phyloP scores from a whole-genome alignment of 2,113 vertebrate genomes.

The Entomyzon cyanotis region DNA sequence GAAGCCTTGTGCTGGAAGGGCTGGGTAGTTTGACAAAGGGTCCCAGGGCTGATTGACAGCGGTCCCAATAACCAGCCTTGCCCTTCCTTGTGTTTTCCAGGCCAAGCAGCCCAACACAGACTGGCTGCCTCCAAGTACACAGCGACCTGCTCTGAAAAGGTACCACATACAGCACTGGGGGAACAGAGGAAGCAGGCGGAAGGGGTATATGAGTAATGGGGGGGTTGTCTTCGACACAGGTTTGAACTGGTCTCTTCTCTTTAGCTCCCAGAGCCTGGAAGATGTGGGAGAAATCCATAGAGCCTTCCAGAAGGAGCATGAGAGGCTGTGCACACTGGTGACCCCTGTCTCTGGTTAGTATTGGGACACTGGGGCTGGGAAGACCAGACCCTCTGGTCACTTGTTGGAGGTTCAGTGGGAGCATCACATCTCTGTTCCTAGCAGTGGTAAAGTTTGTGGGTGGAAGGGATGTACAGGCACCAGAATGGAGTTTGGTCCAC shows the following conservation, averaged over 20 bases:
- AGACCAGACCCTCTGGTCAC: accelerated
- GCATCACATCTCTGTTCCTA: neutral
- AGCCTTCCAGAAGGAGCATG: slow-evolving; percentile 84
- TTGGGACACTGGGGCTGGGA: neutral
- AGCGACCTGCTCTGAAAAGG: slow-evolving; percentile 86
- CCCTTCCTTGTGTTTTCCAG: slow-evolving; percentile 67
- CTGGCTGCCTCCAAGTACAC: slow-evolving; percentile 81
- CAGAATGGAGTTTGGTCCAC: neutral
- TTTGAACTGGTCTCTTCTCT: neutral
- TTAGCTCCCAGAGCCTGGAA: slow-evolving; percentile 89
- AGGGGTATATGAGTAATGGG: neutral
- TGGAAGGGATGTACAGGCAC: neutral
- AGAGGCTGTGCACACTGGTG: slow-evolving; percentile 73
- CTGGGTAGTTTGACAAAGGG: neutral
- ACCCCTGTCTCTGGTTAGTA: slow-evolving; percentile 85
- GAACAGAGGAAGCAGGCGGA: neutral
- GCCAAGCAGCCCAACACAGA: slow-evolving; percentile 87
- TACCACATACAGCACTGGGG: neutral
- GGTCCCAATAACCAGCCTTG: neutral
- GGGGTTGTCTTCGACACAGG: neutral
- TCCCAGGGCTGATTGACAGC: neutral
- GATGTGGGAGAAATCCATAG: slow-evolving; percentile 79
- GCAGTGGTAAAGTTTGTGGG: neutral
- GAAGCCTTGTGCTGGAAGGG: neutral
- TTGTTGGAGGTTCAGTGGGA: neutral